Conservation (phyloP, 2,113 vertebrate species). For the Chaenocephalus aceratus region DNA sequence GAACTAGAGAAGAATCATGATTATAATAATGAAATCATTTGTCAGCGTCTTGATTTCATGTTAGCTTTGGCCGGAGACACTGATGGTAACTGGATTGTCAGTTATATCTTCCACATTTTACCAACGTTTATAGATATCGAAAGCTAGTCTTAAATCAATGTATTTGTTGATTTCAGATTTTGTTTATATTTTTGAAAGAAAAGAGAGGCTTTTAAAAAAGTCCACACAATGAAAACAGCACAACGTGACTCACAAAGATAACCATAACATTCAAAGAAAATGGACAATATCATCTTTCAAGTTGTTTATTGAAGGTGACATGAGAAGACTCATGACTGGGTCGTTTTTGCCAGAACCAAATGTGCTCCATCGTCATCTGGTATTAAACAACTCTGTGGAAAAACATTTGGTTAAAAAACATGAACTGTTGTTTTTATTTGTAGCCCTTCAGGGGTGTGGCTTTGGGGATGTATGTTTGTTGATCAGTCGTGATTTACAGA, state of each 20-base stretch:
- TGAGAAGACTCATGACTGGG: slow-evolving; percentile 19
- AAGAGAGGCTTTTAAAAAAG: background rate
- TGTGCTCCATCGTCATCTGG: slow-evolving; percentile 33
- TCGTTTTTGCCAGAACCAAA: slow-evolving; percentile 35
- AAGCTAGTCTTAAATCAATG: background rate
- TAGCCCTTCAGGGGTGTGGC: background rate
- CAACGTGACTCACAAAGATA: slow-evolving; percentile 32
- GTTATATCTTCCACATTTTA: slow-evolving; percentile 18
- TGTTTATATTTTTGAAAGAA: background rate
- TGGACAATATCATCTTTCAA: slow-evolving; percentile 34
- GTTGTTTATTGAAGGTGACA: slow-evolving; percentile 44
- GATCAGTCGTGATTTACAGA: background rate
- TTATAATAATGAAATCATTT: slow-evolving; percentile 35
- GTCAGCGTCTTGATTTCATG: slow-evolving; percentile 42
- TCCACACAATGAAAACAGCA: slow-evolving; percentile 1
- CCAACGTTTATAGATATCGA: background rate
- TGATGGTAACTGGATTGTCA: slow-evolving; percentile 17
- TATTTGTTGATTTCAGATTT: slow-evolving; percentile 13
- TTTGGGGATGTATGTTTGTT: background rate
- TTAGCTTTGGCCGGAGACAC: slow-evolving; percentile 43
- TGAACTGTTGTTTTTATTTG: slow-evolving; percentile 3
- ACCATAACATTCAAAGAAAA: slow-evolving; percentile 23
- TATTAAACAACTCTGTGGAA: slow-evolving; percentile 17
- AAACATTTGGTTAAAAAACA: slow-evolving; percentile 15
- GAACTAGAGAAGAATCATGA: slow-evolving; percentile 21